These are phyloP conservation scores for Charadrius vociferus DNA, from an alignment of 2,113 vertebrate genomes.

Conservation along the genomic window DNA sequence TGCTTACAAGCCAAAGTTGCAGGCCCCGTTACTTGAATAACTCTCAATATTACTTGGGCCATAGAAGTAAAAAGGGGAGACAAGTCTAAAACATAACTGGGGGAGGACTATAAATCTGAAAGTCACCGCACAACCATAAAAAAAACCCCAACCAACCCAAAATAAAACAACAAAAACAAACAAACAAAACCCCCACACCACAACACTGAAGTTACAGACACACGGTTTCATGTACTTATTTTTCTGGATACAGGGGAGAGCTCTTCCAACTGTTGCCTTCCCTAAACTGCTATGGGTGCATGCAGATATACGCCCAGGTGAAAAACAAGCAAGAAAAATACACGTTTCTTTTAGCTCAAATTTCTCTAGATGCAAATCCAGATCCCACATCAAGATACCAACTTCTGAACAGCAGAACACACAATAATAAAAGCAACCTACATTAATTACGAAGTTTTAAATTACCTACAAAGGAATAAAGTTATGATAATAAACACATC, in stretches of 20 bases:
- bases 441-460: not conserved
- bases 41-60: not conserved
- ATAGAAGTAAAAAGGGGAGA: not conserved
- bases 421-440: not conserved
- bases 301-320: not conserved
- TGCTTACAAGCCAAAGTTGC: not conserved
- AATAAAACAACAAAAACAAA: no score
- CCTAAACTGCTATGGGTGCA: not conserved
- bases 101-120: not conserved
- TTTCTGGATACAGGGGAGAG: not conserved
- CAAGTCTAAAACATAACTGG: not conserved
- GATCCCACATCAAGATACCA: not conserved
- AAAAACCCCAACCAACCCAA: not conserved
- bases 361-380: not conserved
- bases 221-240: accelerated
- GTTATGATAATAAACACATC: not conserved
- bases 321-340: not conserved
- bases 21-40: not conserved
- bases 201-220: not conserved
- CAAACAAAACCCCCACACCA: not conserved
- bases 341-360: not conserved
- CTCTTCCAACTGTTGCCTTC: not conserved
- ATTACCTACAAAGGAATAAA: not conserved
- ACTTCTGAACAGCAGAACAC: not conserved
- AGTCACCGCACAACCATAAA: not conserved